A percentile compares a stretch with the other conserved stretches of the same genome.
phyloP scores from a whole-genome alignment of 92 coral and sea anemone species.

The Ricordea florida region DNA sequence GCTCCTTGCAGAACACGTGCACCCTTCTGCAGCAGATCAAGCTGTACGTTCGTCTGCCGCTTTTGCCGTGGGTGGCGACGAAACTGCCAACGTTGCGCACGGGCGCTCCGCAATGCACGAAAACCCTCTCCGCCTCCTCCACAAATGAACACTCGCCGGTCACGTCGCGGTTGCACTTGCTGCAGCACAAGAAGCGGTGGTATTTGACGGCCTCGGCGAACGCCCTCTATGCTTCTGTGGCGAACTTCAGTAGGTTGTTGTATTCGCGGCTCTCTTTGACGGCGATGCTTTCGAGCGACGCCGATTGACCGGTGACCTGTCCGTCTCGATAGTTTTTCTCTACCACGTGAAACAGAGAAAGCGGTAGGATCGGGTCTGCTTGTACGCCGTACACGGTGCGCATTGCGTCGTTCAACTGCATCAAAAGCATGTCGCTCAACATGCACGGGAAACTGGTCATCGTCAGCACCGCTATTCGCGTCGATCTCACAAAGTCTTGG shows the following conservation, averaged over 20 bases:
- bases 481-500: neutral
- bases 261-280: neutral
- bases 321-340: neutral
- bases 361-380: neutral
- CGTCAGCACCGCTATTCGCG: neutral
- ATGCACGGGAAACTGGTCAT: neutral
- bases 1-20: neutral
- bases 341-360: neutral
- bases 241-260: neutral
- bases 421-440: neutral
- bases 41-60: neutral
- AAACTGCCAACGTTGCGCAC: neutral
- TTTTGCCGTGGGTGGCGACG: neutral
- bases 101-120: too few relatives aligned
- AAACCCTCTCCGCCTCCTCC: neutral
- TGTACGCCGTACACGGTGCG: neutral
- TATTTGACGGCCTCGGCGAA: neutral
- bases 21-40: neutral
- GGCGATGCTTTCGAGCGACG: neutral
- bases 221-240: neutral
- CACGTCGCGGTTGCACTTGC: neutral
- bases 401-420: neutral
- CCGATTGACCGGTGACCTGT: neutral
- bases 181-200: neutral
- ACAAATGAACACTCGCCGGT: neutral